These are phyloP conservation scores for Nymphalis urticae DNA, from an alignment of 2,888 invertebrate genomes.

Conservation along the genomic window DNA sequence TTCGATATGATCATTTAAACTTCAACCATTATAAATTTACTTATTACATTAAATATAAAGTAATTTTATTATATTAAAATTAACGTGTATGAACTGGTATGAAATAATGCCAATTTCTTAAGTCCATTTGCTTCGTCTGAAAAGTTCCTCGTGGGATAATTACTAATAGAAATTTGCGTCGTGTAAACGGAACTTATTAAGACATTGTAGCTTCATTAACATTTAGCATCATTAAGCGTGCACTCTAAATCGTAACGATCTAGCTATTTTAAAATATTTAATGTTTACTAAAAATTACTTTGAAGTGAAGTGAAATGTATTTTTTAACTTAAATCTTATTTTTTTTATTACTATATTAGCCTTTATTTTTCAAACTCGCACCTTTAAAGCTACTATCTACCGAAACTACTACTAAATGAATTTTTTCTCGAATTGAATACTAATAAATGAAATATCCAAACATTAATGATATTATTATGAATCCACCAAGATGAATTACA, in stretches of 20 bases:
- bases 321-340: neutral
- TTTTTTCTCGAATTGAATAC: too few relatives aligned
- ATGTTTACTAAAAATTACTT: neutral
- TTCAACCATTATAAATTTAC: too few relatives aligned
- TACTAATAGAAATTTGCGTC: slow-evolving; percentile 20
- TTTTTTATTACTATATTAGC: too few relatives aligned
- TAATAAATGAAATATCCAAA: too few relatives aligned
- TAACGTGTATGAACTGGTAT: neutral
- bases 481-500: too few relatives aligned
- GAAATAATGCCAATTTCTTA: neutral
- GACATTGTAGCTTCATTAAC: slow-evolving; percentile 22
- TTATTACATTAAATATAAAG: too few relatives aligned
- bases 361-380: too few relatives aligned
- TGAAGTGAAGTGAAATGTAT: neutral
- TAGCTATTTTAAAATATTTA: neutral
- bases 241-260: slow-evolving; percentile 5
- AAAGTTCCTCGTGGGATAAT: slow-evolving; percentile 1
- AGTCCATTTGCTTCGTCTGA: slow-evolving; percentile 2
- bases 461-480: too few relatives aligned
- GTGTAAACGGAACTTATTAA: slow-evolving; percentile 21
- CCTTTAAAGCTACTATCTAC: too few relatives aligned
- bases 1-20: too few relatives aligned
- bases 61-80: too few relatives aligned
- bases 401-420: too few relatives aligned
- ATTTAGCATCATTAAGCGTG: slow-evolving; percentile 19